Percentiles rank a stretch among this genome's conserved stretches.
Evolutionary conservation across 2,888 invertebrate genomes (phyloP).

Genomic region (Ypsolopha sequella): DNA sequence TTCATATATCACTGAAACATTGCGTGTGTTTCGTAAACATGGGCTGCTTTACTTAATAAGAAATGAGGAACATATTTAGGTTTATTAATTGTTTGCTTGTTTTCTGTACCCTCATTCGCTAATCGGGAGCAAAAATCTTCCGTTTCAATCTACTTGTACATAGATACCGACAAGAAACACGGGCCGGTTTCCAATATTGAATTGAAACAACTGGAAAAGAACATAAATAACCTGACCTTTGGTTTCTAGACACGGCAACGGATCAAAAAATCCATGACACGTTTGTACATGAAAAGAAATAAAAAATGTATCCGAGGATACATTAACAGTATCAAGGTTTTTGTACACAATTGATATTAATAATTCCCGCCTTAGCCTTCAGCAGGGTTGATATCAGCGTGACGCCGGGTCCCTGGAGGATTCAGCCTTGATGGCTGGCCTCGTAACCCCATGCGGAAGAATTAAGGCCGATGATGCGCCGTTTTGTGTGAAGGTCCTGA

Average conservation of each 20-base stretch:
- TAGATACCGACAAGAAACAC: too few species aligned
- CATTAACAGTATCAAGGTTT: too few species aligned
- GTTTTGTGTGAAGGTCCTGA: conserved; percentile 30
- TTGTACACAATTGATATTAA: background rate
- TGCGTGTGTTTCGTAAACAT: background rate
- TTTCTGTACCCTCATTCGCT: background rate
- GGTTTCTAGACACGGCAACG: too few species aligned
- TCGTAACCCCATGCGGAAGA: conserved; percentile 19
- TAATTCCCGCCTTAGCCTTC: background rate
- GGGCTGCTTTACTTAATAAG: background rate
- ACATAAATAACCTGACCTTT: too few species aligned
- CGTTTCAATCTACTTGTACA: background rate
- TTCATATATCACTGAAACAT: too few species aligned
- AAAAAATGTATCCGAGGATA: too few species aligned
- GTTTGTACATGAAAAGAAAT: too few species aligned
- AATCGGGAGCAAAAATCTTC: background rate
- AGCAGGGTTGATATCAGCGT: background rate
- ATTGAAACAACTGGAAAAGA: too few species aligned
- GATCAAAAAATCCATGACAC: too few species aligned
- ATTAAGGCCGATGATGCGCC: conserved; percentile 22
- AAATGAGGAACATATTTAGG: background rate
- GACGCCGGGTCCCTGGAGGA: background rate
- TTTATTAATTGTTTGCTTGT: background rate
- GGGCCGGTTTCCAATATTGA: too few species aligned
- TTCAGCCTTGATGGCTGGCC: conserved; percentile 21